Base-by-base conservation (phyloP, 1,140 invertebrate genomes). In the Hirudo medicinalis region DNA sequence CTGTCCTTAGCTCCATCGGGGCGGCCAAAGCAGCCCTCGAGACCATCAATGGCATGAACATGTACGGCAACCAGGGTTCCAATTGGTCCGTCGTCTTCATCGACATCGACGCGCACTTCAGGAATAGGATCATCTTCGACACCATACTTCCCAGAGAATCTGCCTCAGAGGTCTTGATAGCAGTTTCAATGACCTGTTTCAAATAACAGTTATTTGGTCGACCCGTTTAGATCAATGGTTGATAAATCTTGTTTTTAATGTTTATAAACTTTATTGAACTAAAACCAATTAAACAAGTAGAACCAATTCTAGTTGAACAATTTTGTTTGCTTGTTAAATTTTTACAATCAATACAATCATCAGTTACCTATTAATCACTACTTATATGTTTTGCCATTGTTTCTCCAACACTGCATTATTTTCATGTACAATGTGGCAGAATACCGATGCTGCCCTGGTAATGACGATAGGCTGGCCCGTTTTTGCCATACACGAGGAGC, bases 1-100 rank as follows among this genome's bases (percentile, higher is more conserved):
- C 8, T 25, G 19, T 32, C 57, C 49, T 71, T 71, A 87, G 87
- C 78, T 88, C 87, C 11, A 88, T 89, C 75, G 90, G 93, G 19
- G 91, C 97, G 88, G 94, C 94, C 0, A 99, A 99, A 84, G 91
- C 95, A 74, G 96, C 96, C 0, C 81, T 99, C 53, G 96, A 99
- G 86, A 91, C 94, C 5, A 94, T 99, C 9, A 99, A 99, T 83
- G 96, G 96, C 0, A 97, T 93, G 77, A 99, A 99, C 84, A 84
- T 99, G 71, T 99, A 97, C 85, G 97, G 96, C 17, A 91, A 95
- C 74, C 91, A 94, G 79, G 96, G 96, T 55, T 92, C 94, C 15
- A 92, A 92, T 4, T 97, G 93, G 90, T 97, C 94, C 76, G 95
- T 99, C 0, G 90, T 99, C 74, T 99, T 98, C 84, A 94, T 98